Conservation (phyloP, 2,888 invertebrate genomes). For the Callyntrura guangdongensis region DNA sequence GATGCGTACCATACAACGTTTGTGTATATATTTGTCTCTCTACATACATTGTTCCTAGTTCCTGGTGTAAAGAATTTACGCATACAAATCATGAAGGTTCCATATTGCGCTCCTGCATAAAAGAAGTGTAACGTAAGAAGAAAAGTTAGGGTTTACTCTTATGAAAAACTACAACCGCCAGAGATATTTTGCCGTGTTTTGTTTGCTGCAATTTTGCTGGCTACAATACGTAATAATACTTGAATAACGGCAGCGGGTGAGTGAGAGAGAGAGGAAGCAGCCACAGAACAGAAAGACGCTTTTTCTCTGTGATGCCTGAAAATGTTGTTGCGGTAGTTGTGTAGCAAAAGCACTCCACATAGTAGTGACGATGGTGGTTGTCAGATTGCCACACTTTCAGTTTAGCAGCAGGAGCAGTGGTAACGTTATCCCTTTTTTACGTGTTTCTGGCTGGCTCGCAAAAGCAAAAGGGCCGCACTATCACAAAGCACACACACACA, state of each 20-base stretch:
- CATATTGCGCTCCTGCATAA: no score
- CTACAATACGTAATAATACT: conserved; percentile 35
- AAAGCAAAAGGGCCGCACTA: conserved; percentile 2
- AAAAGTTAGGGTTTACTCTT: no score
- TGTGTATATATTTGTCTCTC: no score
- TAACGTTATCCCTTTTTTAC: conserved; percentile 13
- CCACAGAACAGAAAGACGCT: neutral
- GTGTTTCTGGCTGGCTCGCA: conserved; percentile 5
- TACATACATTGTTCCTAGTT: no score
- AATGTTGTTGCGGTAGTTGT: conserved; percentile 27
- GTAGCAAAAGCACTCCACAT: neutral
- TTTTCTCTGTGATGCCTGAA: conserved; percentile 11
- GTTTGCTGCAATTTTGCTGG: conserved; percentile 24
- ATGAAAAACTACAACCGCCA: no score
- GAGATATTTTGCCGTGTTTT: conserved; percentile 15
- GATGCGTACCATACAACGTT: no score
- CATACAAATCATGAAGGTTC: no score
- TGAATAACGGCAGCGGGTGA: neutral
- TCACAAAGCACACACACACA: conserved; percentile 11
- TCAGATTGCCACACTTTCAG: conserved; percentile 52
- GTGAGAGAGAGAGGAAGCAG: neutral
- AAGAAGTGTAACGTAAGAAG: no score
- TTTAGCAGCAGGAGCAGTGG: conserved; percentile 11
- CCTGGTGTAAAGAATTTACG: no score
- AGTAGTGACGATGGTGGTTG: conserved; percentile 14